Evolutionary conservation across 2,888 invertebrate species (phyloP), one percentile per base, ranked within the genome.

Genomic region (Rhagonycha lutea): DNA sequence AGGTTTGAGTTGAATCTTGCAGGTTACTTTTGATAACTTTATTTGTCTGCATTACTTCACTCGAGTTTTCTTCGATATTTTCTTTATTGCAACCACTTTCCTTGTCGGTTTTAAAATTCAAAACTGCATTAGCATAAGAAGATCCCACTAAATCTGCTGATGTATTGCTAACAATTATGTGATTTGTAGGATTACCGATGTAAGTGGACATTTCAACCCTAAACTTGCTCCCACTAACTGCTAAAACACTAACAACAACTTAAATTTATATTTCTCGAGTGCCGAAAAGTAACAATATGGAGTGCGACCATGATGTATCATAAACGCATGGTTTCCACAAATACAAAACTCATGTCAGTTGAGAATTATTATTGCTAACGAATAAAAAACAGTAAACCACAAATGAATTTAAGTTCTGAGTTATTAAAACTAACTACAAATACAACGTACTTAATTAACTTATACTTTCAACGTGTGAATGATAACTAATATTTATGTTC

Each of bases 51-150:
- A 75, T 74, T 14, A 79, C 76, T 63, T 83, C 81, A 14, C 75
- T 75, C 8, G 77, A 28, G n/a, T 69, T 29, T 76, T 83, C 82
- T 72, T 82, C 82, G 63, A 84, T 85, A 80, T 86, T 86, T 79
- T 86, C 86, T 73, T 86, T 86, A 78, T 86, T 85, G 78, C 82
- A 83, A 60, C 65, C 72, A 18, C 71, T 78, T 29, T 71, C 74
- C 10, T 80, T 83, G 63, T 82, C 82, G 26, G 78, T 80, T 79
- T 86, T 86, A 77, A 92, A 91, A 89, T 92, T 92, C 85, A 92
- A 90, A 85, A 94, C 92, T 81, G 93, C 91, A 86, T 89, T 92
- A 82, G 94, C 94, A 88, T 94, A 94, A 73, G 94, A 93, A 84
- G 92, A 91, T 83, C 92, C 92, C 80, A 91, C 89, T 70, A 84